Percentiles rank a stretch among this genome's conserved stretches.
Evolutionary conservation across 1,140 invertebrate species (phyloP).

Genomic region (Nymphalis io): DNA sequence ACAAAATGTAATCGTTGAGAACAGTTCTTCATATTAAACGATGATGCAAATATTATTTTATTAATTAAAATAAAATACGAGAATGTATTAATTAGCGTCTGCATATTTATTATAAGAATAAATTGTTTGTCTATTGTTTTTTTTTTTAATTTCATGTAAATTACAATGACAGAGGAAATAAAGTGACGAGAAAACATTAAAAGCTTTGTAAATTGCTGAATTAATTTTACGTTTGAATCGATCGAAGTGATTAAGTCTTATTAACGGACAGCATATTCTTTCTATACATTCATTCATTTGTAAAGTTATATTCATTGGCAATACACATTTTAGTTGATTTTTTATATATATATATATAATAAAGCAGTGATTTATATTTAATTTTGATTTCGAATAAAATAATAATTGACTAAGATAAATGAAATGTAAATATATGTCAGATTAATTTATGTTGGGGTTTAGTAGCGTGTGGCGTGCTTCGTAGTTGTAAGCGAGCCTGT

Average conservation of each 20-base stretch:
- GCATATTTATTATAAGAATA: conserved; percentile 39
- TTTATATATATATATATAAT: background rate
- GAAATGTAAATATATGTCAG: conserved; percentile 61
- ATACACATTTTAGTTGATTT: background rate
- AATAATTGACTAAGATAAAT: conserved; percentile 25
- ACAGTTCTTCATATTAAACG: background rate
- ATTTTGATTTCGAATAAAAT: conserved; percentile 10
- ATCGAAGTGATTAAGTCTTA: background rate
- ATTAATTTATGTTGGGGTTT: conserved; percentile 67
- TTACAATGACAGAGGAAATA: conserved; percentile 16
- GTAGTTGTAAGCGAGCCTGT: conserved; percentile 23
- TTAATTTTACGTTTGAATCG: conserved; percentile 17
- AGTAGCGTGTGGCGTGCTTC: conserved; percentile 50
- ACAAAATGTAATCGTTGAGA: background rate
- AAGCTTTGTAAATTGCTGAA: conserved; percentile 60
- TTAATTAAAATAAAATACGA: conserved; percentile 14
- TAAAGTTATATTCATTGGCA: background rate
- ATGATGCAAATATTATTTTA: conserved; percentile 33
- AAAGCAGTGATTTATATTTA: background rate
- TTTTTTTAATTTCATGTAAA: conserved; percentile 17
- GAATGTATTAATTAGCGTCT: conserved; percentile 41
- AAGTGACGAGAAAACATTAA: conserved; percentile 27
- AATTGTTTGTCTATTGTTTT: conserved; percentile 5
- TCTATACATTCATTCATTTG: background rate
- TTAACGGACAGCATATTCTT: background rate